Percentiles rank a stretch among this genome's conserved stretches.
Evolutionary conservation across 1,140 invertebrate genomes (phyloP).

Genomic region (Pissodes strobi): DNA sequence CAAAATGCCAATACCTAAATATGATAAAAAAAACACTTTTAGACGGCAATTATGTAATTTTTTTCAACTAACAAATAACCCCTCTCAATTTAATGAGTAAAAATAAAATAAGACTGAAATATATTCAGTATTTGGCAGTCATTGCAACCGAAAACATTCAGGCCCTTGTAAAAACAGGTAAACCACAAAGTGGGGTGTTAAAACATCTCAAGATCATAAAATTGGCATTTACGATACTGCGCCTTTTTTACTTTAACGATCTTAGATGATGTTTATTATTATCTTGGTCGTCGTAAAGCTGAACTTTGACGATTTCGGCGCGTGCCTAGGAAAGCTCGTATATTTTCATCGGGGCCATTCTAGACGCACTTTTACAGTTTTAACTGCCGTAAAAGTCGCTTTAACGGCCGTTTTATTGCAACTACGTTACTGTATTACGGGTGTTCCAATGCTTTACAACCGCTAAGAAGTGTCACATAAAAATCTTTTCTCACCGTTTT

Average conservation of each 20-base stretch:
- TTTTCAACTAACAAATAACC: no score
- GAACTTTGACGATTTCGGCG: constrained; percentile 49
- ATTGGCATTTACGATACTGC: constrained; percentile 49
- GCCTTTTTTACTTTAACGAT: constrained; percentile 47
- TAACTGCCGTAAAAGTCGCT: constrained; percentile 55
- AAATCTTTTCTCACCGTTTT: constrained; percentile 36
- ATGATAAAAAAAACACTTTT: no score
- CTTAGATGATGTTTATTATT: constrained; percentile 54
- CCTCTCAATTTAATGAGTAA: no score
- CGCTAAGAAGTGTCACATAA: constrained; percentile 44
- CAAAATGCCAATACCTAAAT: no score
- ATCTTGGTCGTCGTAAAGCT: constrained; percentile 49
- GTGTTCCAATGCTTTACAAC: constrained; percentile 40
- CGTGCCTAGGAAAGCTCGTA: constrained; percentile 51
- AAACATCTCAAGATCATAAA: constrained; percentile 42
- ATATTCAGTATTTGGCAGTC: no score
- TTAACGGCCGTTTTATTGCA: constrained; percentile 55
- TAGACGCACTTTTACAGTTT: constrained; percentile 55
- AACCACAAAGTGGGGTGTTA: constrained; percentile 28
- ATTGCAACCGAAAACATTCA: no score
- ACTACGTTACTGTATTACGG: constrained; percentile 46
- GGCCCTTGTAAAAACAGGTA: constrained; percentile 19
- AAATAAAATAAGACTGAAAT: no score
- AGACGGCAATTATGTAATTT: no score
- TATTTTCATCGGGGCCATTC: constrained; percentile 51